phyloP scores from a whole-genome alignment of 1,140 invertebrate genomes.

The Frieseomelitta varia region DNA sequence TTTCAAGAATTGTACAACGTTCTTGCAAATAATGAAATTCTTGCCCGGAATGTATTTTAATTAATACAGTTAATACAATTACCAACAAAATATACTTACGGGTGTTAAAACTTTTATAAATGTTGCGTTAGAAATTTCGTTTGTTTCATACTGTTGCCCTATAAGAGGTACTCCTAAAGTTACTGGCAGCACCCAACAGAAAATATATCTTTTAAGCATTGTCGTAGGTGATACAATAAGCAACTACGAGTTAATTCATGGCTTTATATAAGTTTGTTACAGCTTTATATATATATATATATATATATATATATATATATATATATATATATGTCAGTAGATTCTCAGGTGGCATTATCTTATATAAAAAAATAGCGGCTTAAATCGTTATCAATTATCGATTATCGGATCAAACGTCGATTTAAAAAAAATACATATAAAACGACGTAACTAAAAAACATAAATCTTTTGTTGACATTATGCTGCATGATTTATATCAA shows the following conservation, averaged over 20 bases:
- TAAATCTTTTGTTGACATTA: neutral
- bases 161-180: neutral
- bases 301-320: no score
- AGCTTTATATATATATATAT: no score
- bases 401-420: neutral
- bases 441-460: neutral
- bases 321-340: no score
- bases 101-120: neutral
- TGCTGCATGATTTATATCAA: neutral
- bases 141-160: neutral
- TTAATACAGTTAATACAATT: neutral
- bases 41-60: no score
- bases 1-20: no score
- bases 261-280: neutral
- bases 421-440: neutral
- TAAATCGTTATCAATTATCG: neutral
- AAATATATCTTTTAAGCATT: neutral
- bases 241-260: neutral
- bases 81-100: constrained; percentile 4
- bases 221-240: neutral
- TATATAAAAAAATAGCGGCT: neutral
- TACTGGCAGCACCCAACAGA: neutral
- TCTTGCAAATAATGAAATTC: no score
- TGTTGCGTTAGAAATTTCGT: neutral
- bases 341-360: no score